Conservation (phyloP, 1,140 invertebrate genomes). For the Ceratosolen fusciceps region DNA sequence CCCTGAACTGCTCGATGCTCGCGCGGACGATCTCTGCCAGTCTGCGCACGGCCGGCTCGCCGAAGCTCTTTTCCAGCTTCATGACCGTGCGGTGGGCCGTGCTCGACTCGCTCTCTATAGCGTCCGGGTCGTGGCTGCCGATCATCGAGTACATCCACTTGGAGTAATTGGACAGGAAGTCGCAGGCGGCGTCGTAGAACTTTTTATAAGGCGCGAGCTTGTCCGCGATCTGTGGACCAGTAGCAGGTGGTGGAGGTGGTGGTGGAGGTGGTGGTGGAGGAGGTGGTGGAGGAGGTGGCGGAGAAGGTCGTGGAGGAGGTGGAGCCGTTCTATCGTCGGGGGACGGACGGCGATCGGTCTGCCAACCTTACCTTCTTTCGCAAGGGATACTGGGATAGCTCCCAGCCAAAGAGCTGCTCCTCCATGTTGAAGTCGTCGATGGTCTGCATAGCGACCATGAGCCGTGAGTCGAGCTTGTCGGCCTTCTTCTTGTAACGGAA, state of each 20-base stretch:
- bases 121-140: slow-evolving; percentile 88
- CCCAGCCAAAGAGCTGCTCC: slow-evolving; percentile 91
- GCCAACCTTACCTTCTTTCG: slow-evolving; percentile 77
- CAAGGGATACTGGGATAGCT: slow-evolving; percentile 89
- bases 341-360: too few relatives aligned
- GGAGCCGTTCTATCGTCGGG: too few relatives aligned
- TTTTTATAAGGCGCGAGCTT: slow-evolving; percentile 88
- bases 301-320: too few relatives aligned
- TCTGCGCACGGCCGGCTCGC: slow-evolving; percentile 76
- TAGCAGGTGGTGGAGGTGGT: too few relatives aligned
- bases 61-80: slow-evolving; percentile 91
- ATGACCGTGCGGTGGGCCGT: slow-evolving; percentile 86
- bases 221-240: slow-evolving; percentile 78
- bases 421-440: slow-evolving; percentile 95
- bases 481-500: slow-evolving; percentile 89
- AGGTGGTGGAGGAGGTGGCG: too few relatives aligned
- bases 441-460: slow-evolving; percentile 80
- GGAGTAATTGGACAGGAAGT: slow-evolving; percentile 88
- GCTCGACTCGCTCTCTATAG: slow-evolving; percentile 87
- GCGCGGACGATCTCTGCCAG: slow-evolving; percentile 77
- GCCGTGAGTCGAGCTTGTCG: slow-evolving; percentile 77
- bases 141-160: slow-evolving; percentile 88
- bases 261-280: too few relatives aligned
- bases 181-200: slow-evolving; percentile 89
- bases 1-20: slow-evolving; percentile 91